Evolutionary conservation across 2,888 invertebrate species (phyloP).

Genomic region (Leptarthrus brevirostris): DNA sequence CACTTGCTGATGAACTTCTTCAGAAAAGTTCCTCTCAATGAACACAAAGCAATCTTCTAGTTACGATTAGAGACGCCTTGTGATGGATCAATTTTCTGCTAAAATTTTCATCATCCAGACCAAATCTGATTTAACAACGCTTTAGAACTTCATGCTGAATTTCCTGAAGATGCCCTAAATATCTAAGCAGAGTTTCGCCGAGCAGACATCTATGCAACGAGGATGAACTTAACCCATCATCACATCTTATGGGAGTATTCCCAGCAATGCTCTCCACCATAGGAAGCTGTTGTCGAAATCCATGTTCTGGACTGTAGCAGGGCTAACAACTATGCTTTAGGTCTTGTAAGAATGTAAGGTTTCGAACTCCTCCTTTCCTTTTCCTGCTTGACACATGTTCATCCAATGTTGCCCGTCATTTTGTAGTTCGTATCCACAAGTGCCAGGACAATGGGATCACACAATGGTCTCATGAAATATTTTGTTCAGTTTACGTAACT

Average conservation of each 20-base stretch:
- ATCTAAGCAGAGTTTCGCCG: not conserved
- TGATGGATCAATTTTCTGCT: not conserved
- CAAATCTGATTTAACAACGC: slow-evolving; percentile 1
- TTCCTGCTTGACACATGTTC: not conserved
- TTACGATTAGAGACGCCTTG: not conserved
- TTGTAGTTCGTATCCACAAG: not conserved
- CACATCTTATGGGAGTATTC: no score
- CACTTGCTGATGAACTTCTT: no score
- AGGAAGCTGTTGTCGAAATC: not conserved
- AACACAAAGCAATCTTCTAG: no score
- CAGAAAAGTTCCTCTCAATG: not conserved
- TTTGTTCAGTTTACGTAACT: not conserved
- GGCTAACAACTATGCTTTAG: not conserved
- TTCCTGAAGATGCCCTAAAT: not conserved
- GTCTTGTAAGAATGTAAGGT: not conserved
- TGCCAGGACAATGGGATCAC: not conserved
- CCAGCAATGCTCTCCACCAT: no score
- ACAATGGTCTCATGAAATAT: not conserved
- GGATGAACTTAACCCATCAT: no score
- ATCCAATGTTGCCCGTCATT: not conserved
- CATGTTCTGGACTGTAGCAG: not conserved
- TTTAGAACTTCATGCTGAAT: not conserved
- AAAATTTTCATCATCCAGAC: not conserved
- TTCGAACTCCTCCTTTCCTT: not conserved
- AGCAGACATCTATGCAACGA: no score